Percentiles rank a stretch among this genome's conserved stretches.
phyloP scores from a whole-genome alignment of 2,113 vertebrate genomes.

The Oryzias woworae region DNA sequence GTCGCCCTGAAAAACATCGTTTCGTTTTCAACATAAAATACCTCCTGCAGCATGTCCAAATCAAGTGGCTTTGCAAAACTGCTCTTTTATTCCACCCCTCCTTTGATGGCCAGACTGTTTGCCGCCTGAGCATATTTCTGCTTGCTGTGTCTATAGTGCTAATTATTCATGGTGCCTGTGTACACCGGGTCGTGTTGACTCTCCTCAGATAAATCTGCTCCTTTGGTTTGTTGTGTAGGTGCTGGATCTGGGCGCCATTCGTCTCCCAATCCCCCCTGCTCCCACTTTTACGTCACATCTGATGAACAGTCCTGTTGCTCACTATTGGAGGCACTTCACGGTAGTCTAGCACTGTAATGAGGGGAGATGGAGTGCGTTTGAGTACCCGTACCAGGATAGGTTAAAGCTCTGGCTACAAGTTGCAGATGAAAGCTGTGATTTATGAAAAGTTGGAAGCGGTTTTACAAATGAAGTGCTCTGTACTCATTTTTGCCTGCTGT shows the following conservation, averaged over 20 bases:
- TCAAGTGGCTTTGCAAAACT: too few relatives aligned
- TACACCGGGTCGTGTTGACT: conserved; percentile 41
- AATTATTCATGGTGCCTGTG: conserved; percentile 62
- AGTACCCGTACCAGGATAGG: conserved; percentile 50
- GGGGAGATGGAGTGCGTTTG: conserved; percentile 61
- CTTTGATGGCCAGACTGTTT: conserved; percentile 40
- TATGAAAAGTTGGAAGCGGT: conserved; percentile 56
- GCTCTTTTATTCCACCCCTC: conserved; percentile 32
- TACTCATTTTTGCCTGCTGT: conserved; percentile 19
- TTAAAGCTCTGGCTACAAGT: conserved; percentile 30
- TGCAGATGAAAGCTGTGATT: conserved; percentile 57
- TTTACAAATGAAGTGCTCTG: conserved; percentile 40
- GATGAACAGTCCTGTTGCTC: conserved; percentile 65
- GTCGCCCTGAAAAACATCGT: too few relatives aligned
- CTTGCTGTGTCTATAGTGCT: conserved; percentile 55
- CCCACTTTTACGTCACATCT: conserved; percentile 64
- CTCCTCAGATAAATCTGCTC: conserved; percentile 54
- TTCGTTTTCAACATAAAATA: too few relatives aligned
- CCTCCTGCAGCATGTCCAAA: too few relatives aligned
- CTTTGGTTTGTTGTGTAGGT: conserved; percentile 45
- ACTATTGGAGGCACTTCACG: conserved; percentile 64
- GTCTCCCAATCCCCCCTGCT: conserved; percentile 58
- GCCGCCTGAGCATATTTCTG: conserved; percentile 45
- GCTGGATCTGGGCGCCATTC: conserved; percentile 62
- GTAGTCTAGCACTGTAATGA: conserved; percentile 57